phyloP scores from a whole-genome alignment of 2,113 vertebrate species.

The Caranx melampygus region DNA sequence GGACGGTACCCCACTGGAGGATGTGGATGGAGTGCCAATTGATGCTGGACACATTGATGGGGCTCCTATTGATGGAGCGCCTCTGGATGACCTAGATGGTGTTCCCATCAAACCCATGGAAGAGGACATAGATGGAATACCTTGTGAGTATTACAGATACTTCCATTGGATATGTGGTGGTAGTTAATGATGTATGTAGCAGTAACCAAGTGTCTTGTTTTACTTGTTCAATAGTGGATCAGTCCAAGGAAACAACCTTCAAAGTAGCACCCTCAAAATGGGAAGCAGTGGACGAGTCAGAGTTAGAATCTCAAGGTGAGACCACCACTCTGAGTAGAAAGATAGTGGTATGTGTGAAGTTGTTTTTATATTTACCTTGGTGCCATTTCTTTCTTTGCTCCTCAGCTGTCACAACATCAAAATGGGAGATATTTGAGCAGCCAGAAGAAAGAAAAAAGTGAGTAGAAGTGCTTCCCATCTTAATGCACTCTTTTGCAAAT shows the following conservation, averaged over 20 bases:
- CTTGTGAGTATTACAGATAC: conserved; percentile 84
- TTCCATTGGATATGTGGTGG: neutral
- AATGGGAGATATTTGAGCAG: conserved; percentile 97
- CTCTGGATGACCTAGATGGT: conserved; percentile 94
- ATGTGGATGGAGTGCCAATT: conserved; percentile 95
- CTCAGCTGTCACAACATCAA: conserved; percentile 96
- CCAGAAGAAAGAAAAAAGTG: conserved; percentile 94
- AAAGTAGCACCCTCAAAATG: conserved; percentile 98
- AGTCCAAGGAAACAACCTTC: conserved; percentile 91
- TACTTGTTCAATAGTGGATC: conserved; percentile 72
- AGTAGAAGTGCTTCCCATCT: conserved; percentile 6
- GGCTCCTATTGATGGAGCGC: conserved; percentile 84
- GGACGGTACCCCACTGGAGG: conserved; percentile 91
- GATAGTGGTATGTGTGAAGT: neutral
- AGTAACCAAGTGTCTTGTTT: neutral
- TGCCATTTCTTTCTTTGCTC: conserved; percentile 8
- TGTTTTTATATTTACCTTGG: neutral
- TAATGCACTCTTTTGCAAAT: neutral
- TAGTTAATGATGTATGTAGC: neutral
- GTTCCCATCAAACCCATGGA: conserved; percentile 93
- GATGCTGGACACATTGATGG: conserved; percentile 84
- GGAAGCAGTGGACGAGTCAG: conserved; percentile 96
- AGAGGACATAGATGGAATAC: conserved; percentile 97
- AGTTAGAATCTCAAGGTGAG: conserved; percentile 93
- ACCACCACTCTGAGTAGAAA: neutral